Conservation (phyloP, 2,888 invertebrate genomes). For the Anaspis maculata region DNA sequence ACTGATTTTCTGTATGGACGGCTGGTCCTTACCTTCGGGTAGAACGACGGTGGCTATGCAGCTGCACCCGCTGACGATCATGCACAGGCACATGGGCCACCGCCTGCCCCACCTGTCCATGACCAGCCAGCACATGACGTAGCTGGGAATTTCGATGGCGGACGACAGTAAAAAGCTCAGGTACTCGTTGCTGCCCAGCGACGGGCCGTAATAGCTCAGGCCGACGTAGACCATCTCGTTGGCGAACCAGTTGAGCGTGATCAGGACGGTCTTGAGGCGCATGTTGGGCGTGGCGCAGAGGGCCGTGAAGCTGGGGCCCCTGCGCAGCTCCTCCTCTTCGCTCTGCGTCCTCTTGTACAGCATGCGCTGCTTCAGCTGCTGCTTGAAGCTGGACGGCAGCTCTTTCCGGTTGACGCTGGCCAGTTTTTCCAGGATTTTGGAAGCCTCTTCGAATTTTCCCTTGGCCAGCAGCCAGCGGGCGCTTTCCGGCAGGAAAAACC, state of each 20-base stretch:
- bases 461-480: conserved; percentile 81
- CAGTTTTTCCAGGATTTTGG: conserved; percentile 65
- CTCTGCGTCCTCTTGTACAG: conserved; percentile 50
- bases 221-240: conserved; percentile 90
- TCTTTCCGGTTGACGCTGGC: conserved; percentile 71
- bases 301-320: conserved; percentile 52
- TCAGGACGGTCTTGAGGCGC: conserved; percentile 76
- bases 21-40: conserved; percentile 60
- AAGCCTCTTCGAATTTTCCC: conserved; percentile 73
- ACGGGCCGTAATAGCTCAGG: conserved; percentile 83
- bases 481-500: conserved; percentile 84
- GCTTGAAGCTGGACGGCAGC: conserved; percentile 63
- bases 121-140: conserved; percentile 77
- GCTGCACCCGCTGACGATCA: conserved; percentile 76
- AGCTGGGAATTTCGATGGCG: conserved; percentile 82
- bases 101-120: conserved; percentile 84
- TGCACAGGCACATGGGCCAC: conserved; percentile 80
- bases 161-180: conserved; percentile 83
- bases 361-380: conserved; percentile 65
- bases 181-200: conserved; percentile 79
- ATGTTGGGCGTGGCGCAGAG: conserved; percentile 79
- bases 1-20: too few relatives aligned
- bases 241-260: conserved; percentile 86
- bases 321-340: conserved; percentile 45
- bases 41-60: conserved; percentile 79